Percentiles rank a stretch among this genome's conserved stretches.
Conservation (phyloP, 2,888 invertebrate species). For the Rotaria sp. region DNA sequence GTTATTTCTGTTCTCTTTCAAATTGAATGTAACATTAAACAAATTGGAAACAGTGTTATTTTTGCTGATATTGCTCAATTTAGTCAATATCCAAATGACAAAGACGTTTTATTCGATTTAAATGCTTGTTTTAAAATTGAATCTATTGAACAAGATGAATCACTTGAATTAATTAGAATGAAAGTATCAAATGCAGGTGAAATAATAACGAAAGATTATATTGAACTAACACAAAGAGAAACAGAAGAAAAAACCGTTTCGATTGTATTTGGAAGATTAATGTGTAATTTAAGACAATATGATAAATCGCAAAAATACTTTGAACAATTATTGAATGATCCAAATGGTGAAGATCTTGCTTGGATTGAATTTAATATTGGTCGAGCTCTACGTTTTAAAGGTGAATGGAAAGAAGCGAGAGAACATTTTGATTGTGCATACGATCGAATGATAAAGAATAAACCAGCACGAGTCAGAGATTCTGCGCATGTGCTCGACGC, state of each 20-base stretch:
- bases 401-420: no score
- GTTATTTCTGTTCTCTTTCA: neutral
- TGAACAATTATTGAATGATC: neutral
- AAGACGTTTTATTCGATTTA: neutral
- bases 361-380: no score
- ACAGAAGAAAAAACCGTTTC: neutral
- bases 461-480: neutral
- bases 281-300: neutral
- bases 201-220: neutral
- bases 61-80: neutral
- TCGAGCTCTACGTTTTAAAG: no score
- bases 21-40: neutral
- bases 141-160: neutral
- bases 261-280: neutral
- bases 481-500: neutral
- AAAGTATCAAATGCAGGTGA: neutral
- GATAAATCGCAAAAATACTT: neutral
- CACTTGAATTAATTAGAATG: neutral
- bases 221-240: neutral
- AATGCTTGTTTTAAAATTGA: neutral
- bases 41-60: neutral
- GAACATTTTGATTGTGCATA: no score
- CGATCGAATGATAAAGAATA: no score
- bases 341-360: no score
- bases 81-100: neutral